A percentile compares a stretch with the other conserved stretches of the same genome.
These are phyloP conservation scores for Limenitis camilla DNA, from an alignment of 2,888 invertebrate genomes.

Conservation along the genomic window DNA sequence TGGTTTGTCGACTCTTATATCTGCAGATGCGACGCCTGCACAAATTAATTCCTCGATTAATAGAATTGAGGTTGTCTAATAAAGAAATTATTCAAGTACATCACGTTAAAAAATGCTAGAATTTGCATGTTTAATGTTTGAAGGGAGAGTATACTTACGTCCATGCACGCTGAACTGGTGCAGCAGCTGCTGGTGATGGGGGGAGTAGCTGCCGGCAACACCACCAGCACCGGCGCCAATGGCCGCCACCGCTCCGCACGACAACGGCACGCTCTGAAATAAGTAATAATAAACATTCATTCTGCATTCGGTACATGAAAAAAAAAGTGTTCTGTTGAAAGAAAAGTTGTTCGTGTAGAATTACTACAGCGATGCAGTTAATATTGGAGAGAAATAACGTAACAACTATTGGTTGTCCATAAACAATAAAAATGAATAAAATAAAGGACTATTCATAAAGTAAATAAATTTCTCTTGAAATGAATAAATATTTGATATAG, in stretches of 20 bases:
- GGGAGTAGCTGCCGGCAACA: constrained; percentile 44
- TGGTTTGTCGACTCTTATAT: not conserved
- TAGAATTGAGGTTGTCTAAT: no score
- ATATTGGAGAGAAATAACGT: not conserved
- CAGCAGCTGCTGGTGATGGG: constrained; percentile 61
- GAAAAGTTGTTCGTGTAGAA: no score
- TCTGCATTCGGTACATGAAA: no score
- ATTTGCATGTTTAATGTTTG: no score
- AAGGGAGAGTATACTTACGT: constrained; percentile 76
- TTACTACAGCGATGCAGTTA: not conserved
- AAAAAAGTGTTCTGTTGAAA: no score
- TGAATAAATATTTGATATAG: not conserved
- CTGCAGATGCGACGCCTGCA: no score
- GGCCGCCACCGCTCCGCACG: constrained; percentile 7
- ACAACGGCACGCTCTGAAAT: constrained; percentile 4
- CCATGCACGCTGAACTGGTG: constrained; percentile 76
- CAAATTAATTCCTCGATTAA: no score
- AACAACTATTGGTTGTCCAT: not conserved
- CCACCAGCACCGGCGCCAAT: constrained; percentile 28
- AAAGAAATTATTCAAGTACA: no score
- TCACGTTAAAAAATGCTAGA: no score
- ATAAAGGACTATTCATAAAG: not conserved
- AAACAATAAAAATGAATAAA: not conserved
- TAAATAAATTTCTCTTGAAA: no score
- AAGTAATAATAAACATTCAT: no score